A percentile compares a stretch with the other conserved stretches of the same genome.
Conservation (phyloP, 2,797 vertebrate genomes). For the Amazona ochrocephala region DNA sequence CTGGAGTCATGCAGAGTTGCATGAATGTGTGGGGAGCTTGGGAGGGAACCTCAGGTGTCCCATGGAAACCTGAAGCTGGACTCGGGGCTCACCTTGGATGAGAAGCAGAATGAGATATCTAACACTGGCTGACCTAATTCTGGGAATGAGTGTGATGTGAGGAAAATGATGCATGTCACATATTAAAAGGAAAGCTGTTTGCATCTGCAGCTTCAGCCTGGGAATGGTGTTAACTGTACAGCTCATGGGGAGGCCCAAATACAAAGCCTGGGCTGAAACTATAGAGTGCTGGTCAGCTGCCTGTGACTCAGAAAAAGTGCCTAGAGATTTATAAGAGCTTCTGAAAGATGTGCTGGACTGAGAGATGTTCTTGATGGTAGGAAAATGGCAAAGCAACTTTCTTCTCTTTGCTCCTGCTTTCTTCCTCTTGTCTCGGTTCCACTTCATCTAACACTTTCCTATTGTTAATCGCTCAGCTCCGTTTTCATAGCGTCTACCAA, state of each 20-base stretch:
- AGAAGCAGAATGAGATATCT: neutral
- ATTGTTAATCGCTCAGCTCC: neutral
- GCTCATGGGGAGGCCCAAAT: neutral
- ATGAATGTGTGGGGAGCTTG: neutral
- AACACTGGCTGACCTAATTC: neutral
- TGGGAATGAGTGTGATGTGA: neutral
- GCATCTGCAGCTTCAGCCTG: neutral
- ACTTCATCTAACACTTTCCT: neutral
- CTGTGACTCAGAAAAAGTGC: neutral
- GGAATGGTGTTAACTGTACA: neutral
- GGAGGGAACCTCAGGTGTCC: neutral
- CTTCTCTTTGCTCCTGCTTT: neutral
- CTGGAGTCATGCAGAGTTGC: fast-evolving
- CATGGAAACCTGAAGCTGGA: neutral
- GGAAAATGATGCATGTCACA: neutral
- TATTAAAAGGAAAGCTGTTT: neutral
- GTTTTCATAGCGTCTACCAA: neutral
- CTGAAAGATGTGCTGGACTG: neutral
- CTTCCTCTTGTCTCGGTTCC: neutral
- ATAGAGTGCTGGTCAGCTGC: neutral
- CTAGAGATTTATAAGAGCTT: neutral
- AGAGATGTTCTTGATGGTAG: neutral
- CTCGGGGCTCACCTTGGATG: fast-evolving
- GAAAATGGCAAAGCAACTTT: neutral
- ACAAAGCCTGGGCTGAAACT: neutral